Evolutionary conservation across 2,113 vertebrate genomes (phyloP).

Genomic region (Amphilophus citrinellus): DNA sequence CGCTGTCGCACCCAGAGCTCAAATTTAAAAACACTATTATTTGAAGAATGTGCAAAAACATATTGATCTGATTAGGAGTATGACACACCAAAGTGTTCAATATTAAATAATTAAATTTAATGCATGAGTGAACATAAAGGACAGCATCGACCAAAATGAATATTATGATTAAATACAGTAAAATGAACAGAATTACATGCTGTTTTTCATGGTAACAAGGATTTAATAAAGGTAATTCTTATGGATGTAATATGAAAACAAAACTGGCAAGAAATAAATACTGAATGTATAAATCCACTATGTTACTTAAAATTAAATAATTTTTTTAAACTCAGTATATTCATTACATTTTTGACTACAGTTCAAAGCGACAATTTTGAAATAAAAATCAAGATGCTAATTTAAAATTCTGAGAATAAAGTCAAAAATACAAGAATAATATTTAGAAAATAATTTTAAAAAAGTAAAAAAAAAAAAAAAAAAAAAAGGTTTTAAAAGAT

Average conservation of each 20-base stretch:
- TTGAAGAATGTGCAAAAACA: background rate
- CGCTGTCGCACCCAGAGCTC: background rate
- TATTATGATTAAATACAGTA: background rate
- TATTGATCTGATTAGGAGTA: background rate
- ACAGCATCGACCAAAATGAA: background rate
- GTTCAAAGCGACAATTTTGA: background rate
- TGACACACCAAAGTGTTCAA: background rate
- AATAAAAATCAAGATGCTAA: background rate
- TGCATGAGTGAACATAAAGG: background rate
- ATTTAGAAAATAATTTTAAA: background rate
- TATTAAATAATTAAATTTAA: background rate
- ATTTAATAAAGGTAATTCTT: background rate
- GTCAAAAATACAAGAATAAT: background rate
- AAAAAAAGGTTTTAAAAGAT: background rate
- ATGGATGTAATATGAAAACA: background rate
- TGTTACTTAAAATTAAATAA: no score
- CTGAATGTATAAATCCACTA: no score
- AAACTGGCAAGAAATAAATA: no score
- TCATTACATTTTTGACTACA: background rate
- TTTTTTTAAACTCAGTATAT: rapidly evolving
- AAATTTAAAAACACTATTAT: background rate
- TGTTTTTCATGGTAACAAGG: no score
- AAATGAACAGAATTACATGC: no score
- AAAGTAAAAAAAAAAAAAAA: background rate
- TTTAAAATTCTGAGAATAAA: background rate